Percentiles rank a stretch among this genome's conserved stretches.
Conservation (phyloP, 2,888 invertebrate genomes). For the Furcula furcula region DNA sequence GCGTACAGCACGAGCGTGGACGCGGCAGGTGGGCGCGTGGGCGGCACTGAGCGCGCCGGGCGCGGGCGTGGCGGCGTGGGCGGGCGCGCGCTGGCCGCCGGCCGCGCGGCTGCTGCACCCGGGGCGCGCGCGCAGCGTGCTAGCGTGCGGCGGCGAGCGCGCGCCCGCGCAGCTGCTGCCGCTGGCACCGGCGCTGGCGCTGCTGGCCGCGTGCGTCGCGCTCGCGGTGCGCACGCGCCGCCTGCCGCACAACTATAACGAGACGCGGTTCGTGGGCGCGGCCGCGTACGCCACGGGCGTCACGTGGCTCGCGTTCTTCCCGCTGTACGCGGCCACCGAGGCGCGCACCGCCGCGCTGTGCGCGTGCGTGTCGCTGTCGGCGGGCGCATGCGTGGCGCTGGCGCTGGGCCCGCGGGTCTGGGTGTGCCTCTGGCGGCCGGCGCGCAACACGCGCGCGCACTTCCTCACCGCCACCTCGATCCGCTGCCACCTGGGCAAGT, state of each 20-base stretch:
- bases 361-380: constrained; percentile 87
- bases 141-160: constrained; percentile 82
- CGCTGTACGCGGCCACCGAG: constrained; percentile 80
- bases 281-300: constrained; percentile 91
- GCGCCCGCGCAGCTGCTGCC: constrained; percentile 81
- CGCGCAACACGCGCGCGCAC: constrained; percentile 88
- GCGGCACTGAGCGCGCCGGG: constrained; percentile 78
- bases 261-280: constrained; percentile 88
- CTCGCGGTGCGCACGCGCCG: constrained; percentile 90
- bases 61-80: constrained; percentile 78
- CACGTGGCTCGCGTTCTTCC: constrained; percentile 90
- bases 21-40: constrained; percentile 76
- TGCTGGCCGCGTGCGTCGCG: constrained; percentile 87
- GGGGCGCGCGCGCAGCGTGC: constrained; percentile 73
- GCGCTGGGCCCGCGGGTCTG: constrained; percentile 90
- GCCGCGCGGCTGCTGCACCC: constrained; percentile 78
- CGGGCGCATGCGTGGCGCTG: constrained; percentile 86
- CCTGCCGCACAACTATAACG: constrained; percentile 92
- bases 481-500: constrained; percentile 84
- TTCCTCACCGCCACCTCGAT: constrained; percentile 89
- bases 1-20: too few relatives aligned
- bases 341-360: constrained; percentile 64
- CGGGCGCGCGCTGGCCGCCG: constrained; percentile 74
- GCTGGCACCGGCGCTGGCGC: constrained; percentile 86
- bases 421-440: constrained; percentile 85